These are phyloP conservation scores for Acrobasis consociella DNA, from an alignment of 2,888 invertebrate species.

Conservation along the genomic window DNA sequence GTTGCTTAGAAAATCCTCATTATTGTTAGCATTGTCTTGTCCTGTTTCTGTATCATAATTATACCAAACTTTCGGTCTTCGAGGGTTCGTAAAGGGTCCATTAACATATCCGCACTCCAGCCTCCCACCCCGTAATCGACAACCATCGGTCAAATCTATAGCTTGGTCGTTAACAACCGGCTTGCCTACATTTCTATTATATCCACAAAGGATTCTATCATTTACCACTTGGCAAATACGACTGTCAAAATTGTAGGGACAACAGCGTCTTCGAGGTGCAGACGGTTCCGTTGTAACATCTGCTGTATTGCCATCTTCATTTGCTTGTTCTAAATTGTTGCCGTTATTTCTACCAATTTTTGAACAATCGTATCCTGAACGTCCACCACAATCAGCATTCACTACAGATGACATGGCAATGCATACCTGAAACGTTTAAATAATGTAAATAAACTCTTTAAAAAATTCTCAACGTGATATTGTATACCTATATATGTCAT, in stretches of 20 bases:
- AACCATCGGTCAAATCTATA: conserved; percentile 48
- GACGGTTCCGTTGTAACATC: not conserved
- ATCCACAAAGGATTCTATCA: conserved; percentile 64
- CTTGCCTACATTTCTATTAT: conserved; percentile 53
- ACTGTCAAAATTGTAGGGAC: conserved; percentile 64
- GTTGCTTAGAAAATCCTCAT: conserved; percentile 15
- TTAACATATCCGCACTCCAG: conserved; percentile 65
- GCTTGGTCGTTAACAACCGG: conserved; percentile 36
- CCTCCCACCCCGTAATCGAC: conserved; percentile 58
- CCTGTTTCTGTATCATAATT: conserved; percentile 14
- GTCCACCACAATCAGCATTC: conserved; percentile 31
- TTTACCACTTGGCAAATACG: conserved; percentile 54
- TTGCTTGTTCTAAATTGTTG: conserved; percentile 7
- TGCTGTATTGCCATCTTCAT: not conserved
- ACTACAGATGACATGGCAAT: conserved; percentile 33
- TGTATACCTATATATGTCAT: too few species aligned
- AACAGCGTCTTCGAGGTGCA: conserved; percentile 48
- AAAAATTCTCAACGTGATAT: too few species aligned
- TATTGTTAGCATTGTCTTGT: conserved; percentile 12
- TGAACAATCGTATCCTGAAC: not conserved
- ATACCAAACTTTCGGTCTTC: conserved; percentile 42
- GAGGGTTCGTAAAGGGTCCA: conserved; percentile 48
- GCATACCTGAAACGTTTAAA: conserved; percentile 41
- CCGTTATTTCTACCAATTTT: not conserved
- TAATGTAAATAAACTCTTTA: not conserved